A percentile compares a stretch with the other conserved stretches of the same genome.
These are phyloP conservation scores for Artibeus lituratus DNA, from an alignment of 2,797 vertebrate species.

Conservation along the genomic window DNA sequence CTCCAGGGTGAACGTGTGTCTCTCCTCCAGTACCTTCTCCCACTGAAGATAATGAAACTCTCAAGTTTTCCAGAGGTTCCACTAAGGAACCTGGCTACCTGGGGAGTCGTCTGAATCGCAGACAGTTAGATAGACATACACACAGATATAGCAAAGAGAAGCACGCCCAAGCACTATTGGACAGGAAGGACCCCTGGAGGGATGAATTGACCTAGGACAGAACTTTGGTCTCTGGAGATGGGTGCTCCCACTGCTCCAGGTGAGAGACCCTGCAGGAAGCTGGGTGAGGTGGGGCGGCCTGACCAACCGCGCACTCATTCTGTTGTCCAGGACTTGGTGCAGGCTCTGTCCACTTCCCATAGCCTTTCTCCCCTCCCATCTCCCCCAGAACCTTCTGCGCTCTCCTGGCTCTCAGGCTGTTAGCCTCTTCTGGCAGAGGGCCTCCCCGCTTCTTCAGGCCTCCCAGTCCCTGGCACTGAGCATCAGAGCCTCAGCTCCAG, in stretches of 20 bases:
- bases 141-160: background rate
- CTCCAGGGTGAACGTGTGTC: background rate
- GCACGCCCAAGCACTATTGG: background rate
- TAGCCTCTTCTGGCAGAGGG: background rate
- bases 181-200: background rate
- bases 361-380: background rate
- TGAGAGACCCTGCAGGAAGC: background rate
- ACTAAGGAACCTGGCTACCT: background rate
- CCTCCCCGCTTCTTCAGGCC: background rate
- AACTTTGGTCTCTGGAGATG: background rate
- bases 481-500: background rate
- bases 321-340: background rate
- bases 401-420: background rate
- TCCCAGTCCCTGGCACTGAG: background rate
- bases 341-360: fast-evolving
- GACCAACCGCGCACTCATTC: background rate
- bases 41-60: background rate
- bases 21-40: background rate
- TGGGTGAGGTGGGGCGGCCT: fast-evolving
- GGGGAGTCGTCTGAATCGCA: background rate
- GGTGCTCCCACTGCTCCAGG: background rate
- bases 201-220: background rate
- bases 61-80: background rate
- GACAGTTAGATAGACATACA: background rate
- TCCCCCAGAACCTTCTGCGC: background rate